These are phyloP conservation scores for Psilopsiagon aymara DNA, from an alignment of 2,113 vertebrate species.

Conservation along the genomic window DNA sequence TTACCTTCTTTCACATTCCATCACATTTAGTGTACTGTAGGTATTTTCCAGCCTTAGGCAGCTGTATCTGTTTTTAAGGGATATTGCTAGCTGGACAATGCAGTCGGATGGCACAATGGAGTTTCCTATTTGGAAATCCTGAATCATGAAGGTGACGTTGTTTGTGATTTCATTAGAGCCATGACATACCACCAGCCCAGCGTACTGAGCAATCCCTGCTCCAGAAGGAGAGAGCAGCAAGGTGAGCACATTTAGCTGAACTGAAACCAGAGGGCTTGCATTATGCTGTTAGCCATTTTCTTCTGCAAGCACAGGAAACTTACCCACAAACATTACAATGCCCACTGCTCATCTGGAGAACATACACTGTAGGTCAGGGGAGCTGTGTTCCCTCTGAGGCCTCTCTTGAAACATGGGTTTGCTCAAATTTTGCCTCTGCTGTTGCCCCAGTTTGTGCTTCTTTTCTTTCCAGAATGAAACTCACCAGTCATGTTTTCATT, in stretches of 20 bases:
- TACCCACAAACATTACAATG: background rate
- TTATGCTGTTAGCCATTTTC: background rate
- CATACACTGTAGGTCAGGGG: background rate
- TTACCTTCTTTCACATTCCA: slow-evolving; percentile 51
- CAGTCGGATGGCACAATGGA: background rate
- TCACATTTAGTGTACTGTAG: background rate
- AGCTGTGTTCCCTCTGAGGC: background rate
- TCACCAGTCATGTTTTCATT: background rate
- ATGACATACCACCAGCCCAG: background rate
- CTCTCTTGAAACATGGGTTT: background rate
- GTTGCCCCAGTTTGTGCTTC: background rate
- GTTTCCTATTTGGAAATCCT: background rate
- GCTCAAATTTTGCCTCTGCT: slow-evolving; percentile 6
- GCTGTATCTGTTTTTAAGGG: background rate
- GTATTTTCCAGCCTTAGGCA: background rate
- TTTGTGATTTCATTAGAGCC: background rate
- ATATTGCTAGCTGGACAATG: background rate
- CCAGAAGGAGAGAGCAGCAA: background rate
- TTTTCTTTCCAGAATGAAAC: background rate
- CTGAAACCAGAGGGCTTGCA: background rate
- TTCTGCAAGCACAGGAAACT: background rate
- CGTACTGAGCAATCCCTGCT: background rate
- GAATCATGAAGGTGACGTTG: background rate
- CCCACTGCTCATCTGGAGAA: background rate
- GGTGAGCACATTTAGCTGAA: background rate